These are phyloP conservation scores for Falcunculus frontatus DNA, from an alignment of 2,113 vertebrate species.

Conservation along the genomic window DNA sequence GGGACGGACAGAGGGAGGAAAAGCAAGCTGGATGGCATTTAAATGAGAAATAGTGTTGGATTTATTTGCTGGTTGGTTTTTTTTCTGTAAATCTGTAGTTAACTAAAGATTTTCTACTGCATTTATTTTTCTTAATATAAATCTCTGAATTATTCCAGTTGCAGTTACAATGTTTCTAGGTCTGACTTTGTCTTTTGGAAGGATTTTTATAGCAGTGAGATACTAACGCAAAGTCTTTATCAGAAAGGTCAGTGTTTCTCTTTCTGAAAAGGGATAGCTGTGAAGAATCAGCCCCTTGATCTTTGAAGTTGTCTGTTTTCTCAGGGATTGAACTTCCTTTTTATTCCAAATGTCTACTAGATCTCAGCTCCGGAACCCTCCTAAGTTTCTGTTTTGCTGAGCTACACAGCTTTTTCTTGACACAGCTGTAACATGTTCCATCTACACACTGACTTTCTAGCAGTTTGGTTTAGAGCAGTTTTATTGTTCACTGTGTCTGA, in stretches of 20 bases:
- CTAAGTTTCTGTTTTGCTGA: not conserved
- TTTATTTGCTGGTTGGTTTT: not conserved
- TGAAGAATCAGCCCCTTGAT: not conserved
- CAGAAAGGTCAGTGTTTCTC: not conserved
- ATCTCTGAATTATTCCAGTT: not conserved
- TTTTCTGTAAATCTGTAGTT: not conserved
- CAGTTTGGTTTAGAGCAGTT: not conserved
- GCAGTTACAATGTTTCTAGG: not conserved
- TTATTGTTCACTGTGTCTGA: constrained; percentile 22
- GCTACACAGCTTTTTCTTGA: not conserved
- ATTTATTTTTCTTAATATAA: not conserved
- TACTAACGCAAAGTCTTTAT: not conserved
- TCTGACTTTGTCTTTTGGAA: not conserved
- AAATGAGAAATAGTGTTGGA: not conserved
- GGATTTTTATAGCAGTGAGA: not conserved
- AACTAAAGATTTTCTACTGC: not conserved
- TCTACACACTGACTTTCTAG: not conserved
- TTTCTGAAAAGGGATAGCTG: not conserved
- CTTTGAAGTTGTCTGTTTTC: not conserved
- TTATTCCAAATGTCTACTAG: not conserved
- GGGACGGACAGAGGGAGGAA: constrained; percentile 2
- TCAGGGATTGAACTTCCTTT: not conserved
- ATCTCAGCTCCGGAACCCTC: not conserved
- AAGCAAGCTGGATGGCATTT: not conserved
- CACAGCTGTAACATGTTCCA: not conserved